Evolutionary conservation across 2,888 invertebrate species (phyloP), one percentile per base, ranked within the genome.

Genomic region (Lacanobia oleracea): DNA sequence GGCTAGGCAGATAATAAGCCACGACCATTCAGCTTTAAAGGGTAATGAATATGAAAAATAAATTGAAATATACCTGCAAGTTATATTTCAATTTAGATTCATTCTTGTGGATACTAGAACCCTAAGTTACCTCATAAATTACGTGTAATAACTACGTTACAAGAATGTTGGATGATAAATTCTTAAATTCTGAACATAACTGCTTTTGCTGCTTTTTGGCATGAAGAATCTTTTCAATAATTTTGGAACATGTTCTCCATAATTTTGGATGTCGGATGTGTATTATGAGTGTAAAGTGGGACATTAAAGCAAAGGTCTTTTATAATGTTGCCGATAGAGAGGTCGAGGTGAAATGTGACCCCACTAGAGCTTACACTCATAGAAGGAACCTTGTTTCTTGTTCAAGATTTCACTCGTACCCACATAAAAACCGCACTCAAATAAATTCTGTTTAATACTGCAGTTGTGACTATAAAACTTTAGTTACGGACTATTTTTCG

Each of bases 201-300:
- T 18, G 43, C 48, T 50, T 64, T 2, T n/a, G 50, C 2, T 60
- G 48, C 51, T 66, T 61, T 43, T 56, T 45, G 54, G 43, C 4
- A 14, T 66, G 53, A 60, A 66, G 71, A 61, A 75, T 81, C 43
- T 77, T 67, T 79, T 72, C 64, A 79, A 81, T 77, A 67, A 77
- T 72, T 77, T 67, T 37, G 37, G 64, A 60, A 71, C 56, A 81
- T 77, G 37, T 56, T 77, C 67, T 62, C 8, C 56, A 77, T 72
- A 77, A 72, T 65, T 72, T 81, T 43, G 23, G 45, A 57, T 65
- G 64, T 77, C 78, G 63, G 64, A 81, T 71, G 67, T 77, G 56
- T 72, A 59, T 57, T 60, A 50, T 53, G 72, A 71, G 50, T 40
- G 21, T 67, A n/a, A 65, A 79, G 72, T 67, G 48, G 56, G 59